Conservation (phyloP, 1,140 invertebrate species). For the Pachyrhynchus sulphureomaculatus region DNA sequence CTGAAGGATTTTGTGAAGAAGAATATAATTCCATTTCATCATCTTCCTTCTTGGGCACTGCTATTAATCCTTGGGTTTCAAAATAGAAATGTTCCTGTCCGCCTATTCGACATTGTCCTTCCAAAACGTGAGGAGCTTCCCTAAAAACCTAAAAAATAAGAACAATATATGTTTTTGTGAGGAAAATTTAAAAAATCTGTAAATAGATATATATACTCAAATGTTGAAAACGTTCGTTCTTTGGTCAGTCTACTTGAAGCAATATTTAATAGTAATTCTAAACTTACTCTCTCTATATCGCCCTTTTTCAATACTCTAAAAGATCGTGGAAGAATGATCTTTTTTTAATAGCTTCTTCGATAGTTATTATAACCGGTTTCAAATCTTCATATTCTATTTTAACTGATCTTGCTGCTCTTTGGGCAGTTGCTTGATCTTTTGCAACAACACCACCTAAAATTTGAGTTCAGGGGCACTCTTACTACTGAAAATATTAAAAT, state of each 20-base stretch:
- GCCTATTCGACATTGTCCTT: slow-evolving; percentile 77
- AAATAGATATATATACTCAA: no score
- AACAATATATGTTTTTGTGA: no score
- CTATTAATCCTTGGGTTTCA: slow-evolving; percentile 79
- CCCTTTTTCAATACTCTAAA: slow-evolving; percentile 57
- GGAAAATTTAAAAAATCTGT: no score
- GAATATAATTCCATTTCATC: slow-evolving; percentile 84
- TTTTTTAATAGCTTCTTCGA: slow-evolving; percentile 79
- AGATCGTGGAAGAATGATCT: slow-evolving; percentile 63
- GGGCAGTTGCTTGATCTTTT: slow-evolving; percentile 68
- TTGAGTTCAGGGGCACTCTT: background rate
- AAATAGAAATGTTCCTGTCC: slow-evolving; percentile 98
- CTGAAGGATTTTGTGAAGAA: slow-evolving; percentile 81
- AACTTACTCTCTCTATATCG: slow-evolving; percentile 3
- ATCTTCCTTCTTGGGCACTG: slow-evolving; percentile 74
- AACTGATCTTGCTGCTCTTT: slow-evolving; percentile 73
- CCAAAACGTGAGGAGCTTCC: slow-evolving; percentile 63
- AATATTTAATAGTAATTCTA: no score
- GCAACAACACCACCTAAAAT: slow-evolving; percentile 64
- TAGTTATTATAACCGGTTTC: slow-evolving; percentile 75
- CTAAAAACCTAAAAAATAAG: slow-evolving; percentile 55
- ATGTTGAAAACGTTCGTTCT: no score
- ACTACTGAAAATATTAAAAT: background rate
- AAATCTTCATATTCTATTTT: slow-evolving; percentile 75
- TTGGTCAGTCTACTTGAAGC: no score